Percentiles rank a stretch among this genome's conserved stretches.
These are phyloP conservation scores for Agrenia bidenticulata DNA, from an alignment of 2,888 invertebrate species.

Conservation along the genomic window DNA sequence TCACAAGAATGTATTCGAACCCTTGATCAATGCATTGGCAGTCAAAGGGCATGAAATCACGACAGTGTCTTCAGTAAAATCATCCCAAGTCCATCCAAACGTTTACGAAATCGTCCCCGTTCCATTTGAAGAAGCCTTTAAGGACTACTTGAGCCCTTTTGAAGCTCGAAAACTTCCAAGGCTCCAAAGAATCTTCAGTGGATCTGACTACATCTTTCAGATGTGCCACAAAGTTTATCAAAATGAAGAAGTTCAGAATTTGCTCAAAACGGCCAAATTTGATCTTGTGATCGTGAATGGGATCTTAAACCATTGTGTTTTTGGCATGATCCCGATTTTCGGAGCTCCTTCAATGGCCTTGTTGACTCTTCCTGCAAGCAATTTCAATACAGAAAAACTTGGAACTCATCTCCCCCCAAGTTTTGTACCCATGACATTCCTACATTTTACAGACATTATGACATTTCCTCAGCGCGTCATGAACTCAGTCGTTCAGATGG, in stretches of 20 bases:
- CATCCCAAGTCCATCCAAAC: slow-evolving; percentile 56
- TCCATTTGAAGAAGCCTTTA: slow-evolving; percentile 21
- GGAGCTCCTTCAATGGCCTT: slow-evolving; percentile 28
- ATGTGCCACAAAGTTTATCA: slow-evolving; percentile 33
- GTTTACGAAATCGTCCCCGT: slow-evolving; percentile 47
- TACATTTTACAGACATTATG: slow-evolving; percentile 24
- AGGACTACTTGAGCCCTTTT: slow-evolving; percentile 29
- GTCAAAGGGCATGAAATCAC: slow-evolving; percentile 54
- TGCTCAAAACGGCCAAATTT: slow-evolving; percentile 34
- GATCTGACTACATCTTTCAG: slow-evolving; percentile 7
- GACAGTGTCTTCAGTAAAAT: slow-evolving; percentile 53
- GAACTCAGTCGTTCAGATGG: too few species aligned
- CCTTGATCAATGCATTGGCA: slow-evolving; percentile 51
- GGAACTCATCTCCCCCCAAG: slow-evolving; percentile 13
- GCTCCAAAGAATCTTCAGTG: too few species aligned
- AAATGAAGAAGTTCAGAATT: slow-evolving; percentile 26
- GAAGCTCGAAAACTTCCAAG: slow-evolving; percentile 6
- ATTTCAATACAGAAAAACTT: not conserved
- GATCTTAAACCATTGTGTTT: slow-evolving; percentile 60
- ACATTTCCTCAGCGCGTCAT: slow-evolving; percentile 56
- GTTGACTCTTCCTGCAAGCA: slow-evolving; percentile 29
- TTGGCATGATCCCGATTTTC: slow-evolving; percentile 22
- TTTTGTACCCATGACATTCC: slow-evolving; percentile 24
- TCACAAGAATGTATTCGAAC: slow-evolving; percentile 58
- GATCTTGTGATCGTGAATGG: slow-evolving; percentile 53